A percentile compares a stretch with the other conserved stretches of the same genome.
These are phyloP conservation scores for Nymphalis polychloros DNA, from an alignment of 2,888 invertebrate genomes.

Conservation along the genomic window DNA sequence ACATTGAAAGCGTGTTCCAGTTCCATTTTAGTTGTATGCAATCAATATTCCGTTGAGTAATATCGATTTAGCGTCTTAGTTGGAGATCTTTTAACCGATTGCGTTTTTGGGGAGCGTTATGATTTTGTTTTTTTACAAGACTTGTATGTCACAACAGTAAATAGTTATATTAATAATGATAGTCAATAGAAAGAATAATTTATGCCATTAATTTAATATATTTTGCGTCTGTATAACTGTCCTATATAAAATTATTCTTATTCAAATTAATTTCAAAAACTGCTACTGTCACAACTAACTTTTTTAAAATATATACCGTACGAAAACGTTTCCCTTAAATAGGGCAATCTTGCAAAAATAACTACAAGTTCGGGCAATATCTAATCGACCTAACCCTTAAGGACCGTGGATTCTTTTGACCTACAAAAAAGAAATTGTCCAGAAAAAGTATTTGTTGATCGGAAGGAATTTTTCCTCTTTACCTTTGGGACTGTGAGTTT, in stretches of 20 bases:
- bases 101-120: neutral
- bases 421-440: slow-evolving; percentile 25
- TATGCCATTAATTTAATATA: too few species aligned
- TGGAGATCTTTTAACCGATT: slow-evolving; percentile 2
- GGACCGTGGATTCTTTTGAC: slow-evolving; percentile 27
- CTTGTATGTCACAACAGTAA: too few species aligned
- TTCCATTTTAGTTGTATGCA: slow-evolving; percentile 18
- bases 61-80: slow-evolving; percentile 7
- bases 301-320: neutral
- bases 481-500: slow-evolving; percentile 47
- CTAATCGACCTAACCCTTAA: slow-evolving; percentile 26
- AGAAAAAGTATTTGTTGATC: slow-evolving; percentile 32
- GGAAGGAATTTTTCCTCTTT: slow-evolving; percentile 37
- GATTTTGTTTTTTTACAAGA: too few species aligned
- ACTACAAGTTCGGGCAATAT: slow-evolving; percentile 21
- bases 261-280: too few species aligned
- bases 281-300: too few species aligned
- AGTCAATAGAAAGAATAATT: too few species aligned
- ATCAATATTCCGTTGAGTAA: slow-evolving; percentile 18
- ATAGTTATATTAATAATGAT: too few species aligned
- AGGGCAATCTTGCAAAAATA: slow-evolving; percentile 26
- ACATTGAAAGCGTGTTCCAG: slow-evolving; percentile 16
- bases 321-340: slow-evolving; percentile 15
- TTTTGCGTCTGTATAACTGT: too few species aligned
- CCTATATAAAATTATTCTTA: too few species aligned